These are phyloP conservation scores for Anthrax anthrax DNA, from an alignment of 2,888 invertebrate species.

Conservation along the genomic window DNA sequence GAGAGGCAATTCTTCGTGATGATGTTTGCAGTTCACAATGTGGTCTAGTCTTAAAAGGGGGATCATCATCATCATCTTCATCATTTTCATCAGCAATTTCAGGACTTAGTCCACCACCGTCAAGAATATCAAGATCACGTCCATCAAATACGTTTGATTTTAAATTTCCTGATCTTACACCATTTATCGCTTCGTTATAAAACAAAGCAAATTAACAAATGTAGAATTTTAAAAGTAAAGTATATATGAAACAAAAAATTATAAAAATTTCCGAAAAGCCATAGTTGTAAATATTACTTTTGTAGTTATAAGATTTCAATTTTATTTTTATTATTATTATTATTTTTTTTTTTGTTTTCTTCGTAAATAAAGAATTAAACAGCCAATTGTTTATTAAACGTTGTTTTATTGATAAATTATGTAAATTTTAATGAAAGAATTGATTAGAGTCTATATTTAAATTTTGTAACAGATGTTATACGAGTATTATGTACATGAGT, in stretches of 20 bases:
- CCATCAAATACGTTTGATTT: conserved; percentile 42
- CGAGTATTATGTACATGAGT: too few relatives aligned
- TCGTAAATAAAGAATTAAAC: too few relatives aligned
- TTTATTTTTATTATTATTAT: too few relatives aligned
- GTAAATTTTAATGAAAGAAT: too few relatives aligned
- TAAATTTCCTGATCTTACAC: conserved; percentile 64
- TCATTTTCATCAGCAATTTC: conserved; percentile 20
- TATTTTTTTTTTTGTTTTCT: too few relatives aligned
- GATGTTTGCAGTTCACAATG: conserved; percentile 87
- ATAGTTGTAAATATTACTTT: neutral
- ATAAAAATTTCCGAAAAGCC: neutral
- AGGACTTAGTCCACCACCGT: conserved; percentile 24
- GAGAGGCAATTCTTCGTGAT: conserved; percentile 66
- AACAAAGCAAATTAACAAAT: neutral
- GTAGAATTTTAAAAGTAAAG: neutral
- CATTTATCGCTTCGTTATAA: conserved; percentile 39
- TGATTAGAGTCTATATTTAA: too few relatives aligned
- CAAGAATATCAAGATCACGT: conserved; percentile 33
- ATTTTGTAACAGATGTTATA: too few relatives aligned
- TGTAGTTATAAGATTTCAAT: neutral
- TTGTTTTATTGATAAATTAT: too few relatives aligned
- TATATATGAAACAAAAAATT: neutral
- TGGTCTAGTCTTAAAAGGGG: conserved; percentile 48
- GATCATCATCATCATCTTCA: conserved; percentile 24
- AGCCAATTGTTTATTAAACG: too few relatives aligned